Conservation (phyloP, 2,888 invertebrate species). For the Drosophila quinaria region DNA sequence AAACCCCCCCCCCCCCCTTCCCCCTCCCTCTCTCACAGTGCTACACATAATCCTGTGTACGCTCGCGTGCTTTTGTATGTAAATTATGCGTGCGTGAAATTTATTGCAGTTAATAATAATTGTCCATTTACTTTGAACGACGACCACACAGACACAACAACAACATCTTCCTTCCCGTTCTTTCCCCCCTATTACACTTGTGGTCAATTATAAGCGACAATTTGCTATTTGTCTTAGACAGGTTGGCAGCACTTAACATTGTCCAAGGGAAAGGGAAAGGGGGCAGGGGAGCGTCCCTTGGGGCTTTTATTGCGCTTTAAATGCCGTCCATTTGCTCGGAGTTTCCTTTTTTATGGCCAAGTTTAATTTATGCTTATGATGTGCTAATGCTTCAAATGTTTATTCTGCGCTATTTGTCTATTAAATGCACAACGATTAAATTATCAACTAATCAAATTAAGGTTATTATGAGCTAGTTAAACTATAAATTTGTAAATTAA, state of each 20-base stretch:
- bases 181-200: slow-evolving; percentile 37
- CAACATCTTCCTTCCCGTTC: not conserved
- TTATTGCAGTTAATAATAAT: slow-evolving; percentile 83
- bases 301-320: slow-evolving; percentile 68
- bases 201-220: slow-evolving; percentile 78
- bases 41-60: slow-evolving; percentile 30
- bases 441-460: not conserved
- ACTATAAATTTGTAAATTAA: not conserved
- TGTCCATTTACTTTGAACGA: slow-evolving; percentile 77
- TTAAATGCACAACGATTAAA: slow-evolving; percentile 14
- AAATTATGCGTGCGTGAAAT: slow-evolving; percentile 81
- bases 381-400: slow-evolving; percentile 66
- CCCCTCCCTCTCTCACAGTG: too few species aligned
- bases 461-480: not conserved
- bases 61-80: slow-evolving; percentile 70
- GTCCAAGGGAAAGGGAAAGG: not conserved
- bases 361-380: slow-evolving; percentile 72
- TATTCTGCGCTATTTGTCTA: slow-evolving; percentile 16
- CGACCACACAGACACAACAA: slow-evolving; percentile 42
- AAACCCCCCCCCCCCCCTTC: not conserved
- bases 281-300: slow-evolving; percentile 39
- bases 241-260: slow-evolving; percentile 37
- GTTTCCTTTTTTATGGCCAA: slow-evolving; percentile 42
- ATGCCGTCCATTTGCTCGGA: slow-evolving; percentile 63
- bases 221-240: slow-evolving; percentile 74